Evolutionary conservation across 2,888 invertebrate genomes (phyloP), one percentile per base, ranked within the genome.

Genomic region (Meteorus cinctellus): DNA sequence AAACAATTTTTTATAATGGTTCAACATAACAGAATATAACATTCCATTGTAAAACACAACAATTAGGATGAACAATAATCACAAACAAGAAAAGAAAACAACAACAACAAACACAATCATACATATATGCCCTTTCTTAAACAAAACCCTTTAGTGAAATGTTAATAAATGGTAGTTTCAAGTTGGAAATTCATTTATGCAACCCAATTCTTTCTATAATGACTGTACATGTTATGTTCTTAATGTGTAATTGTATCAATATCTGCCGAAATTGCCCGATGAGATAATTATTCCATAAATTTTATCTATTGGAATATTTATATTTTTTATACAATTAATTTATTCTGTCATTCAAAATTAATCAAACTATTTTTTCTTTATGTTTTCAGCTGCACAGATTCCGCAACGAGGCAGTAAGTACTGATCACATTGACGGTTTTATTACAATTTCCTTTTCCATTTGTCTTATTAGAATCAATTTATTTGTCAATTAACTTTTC

Each of bases 361-460:
- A 85, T 86, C 67, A 85, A 80, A 80, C 79, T 65, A 74, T 77
- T 80, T 78, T 84, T 85, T 87, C 85, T 88, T 90, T 91, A 90
- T 92, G 92, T 92, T 92, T 95, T 85, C 94, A 95, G 95, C 95
- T 94, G 95, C 95, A 91, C 95, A 95, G 94, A 95, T 95, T 90
- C 95, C 95, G 90, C 95, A 95, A 92, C 94, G 95, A 93, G 95
- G 94, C 94, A 95, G 95, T 95, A 92, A 95, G 95, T 95, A 93
- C 55, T 10, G n/a, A 70, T 55, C 12, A 4, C 45, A 75, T 45
- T 45, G 65, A 65, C 27, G 62, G 45, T 45, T 65, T 62, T 24
- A 59, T 72, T 66, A 71, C 36, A 31, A 36, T 16, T 75, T 78
- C 77, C 75, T 70, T 76, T 66, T 62, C 65, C 76, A 78, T 72